Base-by-base conservation (phyloP, 2,888 invertebrate species). In the Limenitis camilla region DNA sequence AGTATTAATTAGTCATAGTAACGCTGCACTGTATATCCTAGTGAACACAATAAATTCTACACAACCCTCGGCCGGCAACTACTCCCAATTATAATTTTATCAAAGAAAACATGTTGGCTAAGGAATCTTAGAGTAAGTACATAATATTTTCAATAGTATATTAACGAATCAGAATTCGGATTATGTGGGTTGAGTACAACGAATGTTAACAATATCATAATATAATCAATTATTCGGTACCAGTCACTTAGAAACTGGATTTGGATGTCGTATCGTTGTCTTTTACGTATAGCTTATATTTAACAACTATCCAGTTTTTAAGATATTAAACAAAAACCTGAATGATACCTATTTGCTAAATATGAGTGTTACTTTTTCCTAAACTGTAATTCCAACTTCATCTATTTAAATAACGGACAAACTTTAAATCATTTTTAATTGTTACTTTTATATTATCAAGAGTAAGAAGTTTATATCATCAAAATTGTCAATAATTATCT, bases 61-160 rank as follows among this genome's bases (percentile, higher is more conserved):
- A 56, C 70, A 70, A 64, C 68, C 69, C 71, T 65, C 55, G 49
- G 58, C 64, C 67, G 55, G 63, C 65, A 44, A 68, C 73, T 70
- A 68, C 74, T 73, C 72, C 61, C 53, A 59, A 59, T 55, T 39
- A 50, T 54, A 52, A 55, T 49, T 42, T 45, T 50, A 54, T 48
- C 64, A 75, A 77, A 78, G 76, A 79, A 80, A 78, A 80, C 81
- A 75, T 72, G 76, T 77, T 71, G 76, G 78, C 74, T 80, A 75
- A 79, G 78, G 72, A 65, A 68, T 64, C 60, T 49, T 56, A 66
- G 63, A 57, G 33, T 72, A 76, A 74, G 68, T 61, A 79, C 74
- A 67, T 62, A 61, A 52, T 55, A 52, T 53, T 53, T 53, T 61
- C 54, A 56, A 53, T 59, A 54, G 49, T 62, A 59, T 60, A 55